Conservation (phyloP, 2,888 invertebrate species). For the Perdita meconis region DNA sequence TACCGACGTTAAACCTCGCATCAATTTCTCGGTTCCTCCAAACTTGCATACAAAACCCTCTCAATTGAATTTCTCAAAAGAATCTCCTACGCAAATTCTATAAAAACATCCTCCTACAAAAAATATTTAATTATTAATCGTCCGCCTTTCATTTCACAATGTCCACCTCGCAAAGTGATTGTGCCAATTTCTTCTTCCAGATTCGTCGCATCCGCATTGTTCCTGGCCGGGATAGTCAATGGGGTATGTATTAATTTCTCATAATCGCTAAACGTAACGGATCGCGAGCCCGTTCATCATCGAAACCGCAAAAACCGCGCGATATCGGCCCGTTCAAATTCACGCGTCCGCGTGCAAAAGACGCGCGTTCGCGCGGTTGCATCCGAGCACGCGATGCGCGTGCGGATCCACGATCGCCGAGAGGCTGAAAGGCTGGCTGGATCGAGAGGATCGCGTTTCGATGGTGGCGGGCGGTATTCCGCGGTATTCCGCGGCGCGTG, state of each 20-base stretch:
- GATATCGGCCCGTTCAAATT: conserved; percentile 39
- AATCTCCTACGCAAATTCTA: too few relatives aligned
- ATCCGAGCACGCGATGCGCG: conserved; percentile 34
- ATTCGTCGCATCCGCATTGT: conserved; percentile 85
- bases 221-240: conserved; percentile 84
- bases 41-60: too few relatives aligned
- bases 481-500: conserved; percentile 30
- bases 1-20: too few relatives aligned
- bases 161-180: not conserved
- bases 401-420: conserved; percentile 13
- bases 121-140: too few relatives aligned
- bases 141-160: too few relatives aligned
- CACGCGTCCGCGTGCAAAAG: conserved; percentile 16
- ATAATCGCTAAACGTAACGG: not conserved
- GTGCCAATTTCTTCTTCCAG: conserved; percentile 81
- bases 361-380: conserved; percentile 26
- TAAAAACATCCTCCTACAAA: too few relatives aligned
- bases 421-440: conserved; percentile 25
- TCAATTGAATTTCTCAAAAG: too few relatives aligned
- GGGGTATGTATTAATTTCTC: conserved; percentile 84
- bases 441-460: conserved; percentile 57
- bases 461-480: conserved; percentile 9
- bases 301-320: not conserved
- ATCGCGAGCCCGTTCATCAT: not conserved
- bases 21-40: too few relatives aligned